Evolutionary conservation across 2,113 vertebrate genomes (phyloP), one percentile per base, ranked within the genome.

Genomic region (Pica pica): DNA sequence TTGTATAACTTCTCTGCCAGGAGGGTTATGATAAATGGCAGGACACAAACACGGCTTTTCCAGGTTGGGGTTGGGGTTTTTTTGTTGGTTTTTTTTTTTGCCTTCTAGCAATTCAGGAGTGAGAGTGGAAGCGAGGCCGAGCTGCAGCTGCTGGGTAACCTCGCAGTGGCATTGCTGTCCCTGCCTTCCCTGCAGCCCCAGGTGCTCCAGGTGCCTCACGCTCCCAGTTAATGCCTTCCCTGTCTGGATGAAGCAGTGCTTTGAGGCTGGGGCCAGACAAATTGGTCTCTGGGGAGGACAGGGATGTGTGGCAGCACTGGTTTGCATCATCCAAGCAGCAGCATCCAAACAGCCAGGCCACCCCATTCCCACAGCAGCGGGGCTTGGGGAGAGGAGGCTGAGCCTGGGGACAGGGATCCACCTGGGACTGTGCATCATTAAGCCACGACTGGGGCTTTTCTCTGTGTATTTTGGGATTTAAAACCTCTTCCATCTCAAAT

Each of bases 291-390:
- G 61, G 91, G 93, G 96, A 79, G 70, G 20, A 10, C 85, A 65
- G 42, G 15, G 85, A 30, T 50, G 87, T 26, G 93, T 67, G 91
- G 39, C 67, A 68, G 68, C 4, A 56, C 79, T 49, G 50, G 46
- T 97, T 97, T 97, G 95, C 97, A 97, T 97, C 97, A 97, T 67
- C 92, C 94, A 14, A 74, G 91, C 70, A 90, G 78, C 53, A 97
- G 97, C 97, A 97, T 63, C 89, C 94, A n/a, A 77, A 85, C 44
- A 95, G 76, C 57, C 28, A 14, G 37, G 64, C 44, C 52, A 4
- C n/a, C 59, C 31, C 5, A 0, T 6, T 26, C 37, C 55, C 27
- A 3, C 52, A 31, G 71, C 28, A 2, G 4, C 1, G 4, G 30
- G 19, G 65, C 61, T 16, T 75, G 61, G 83, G 59, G 86, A 71